phyloP scores from a whole-genome alignment of 1,140 invertebrate genomes.

The Aleiodes sp. region DNA sequence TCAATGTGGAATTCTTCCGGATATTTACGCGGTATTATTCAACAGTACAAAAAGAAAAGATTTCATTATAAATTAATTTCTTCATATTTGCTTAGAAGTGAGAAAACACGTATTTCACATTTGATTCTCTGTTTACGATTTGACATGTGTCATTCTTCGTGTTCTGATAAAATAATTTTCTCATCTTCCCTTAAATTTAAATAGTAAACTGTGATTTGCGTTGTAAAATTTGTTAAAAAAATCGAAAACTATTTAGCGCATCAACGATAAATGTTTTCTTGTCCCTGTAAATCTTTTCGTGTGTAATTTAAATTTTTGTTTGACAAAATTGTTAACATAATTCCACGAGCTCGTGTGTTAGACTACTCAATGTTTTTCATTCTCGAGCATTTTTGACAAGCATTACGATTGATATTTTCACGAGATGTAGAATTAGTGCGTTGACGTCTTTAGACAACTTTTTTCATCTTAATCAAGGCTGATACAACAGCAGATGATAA shows the following conservation, averaged over 20 bases:
- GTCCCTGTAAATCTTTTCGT: not conserved
- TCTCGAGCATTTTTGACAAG: not conserved
- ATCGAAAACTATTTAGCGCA: not conserved
- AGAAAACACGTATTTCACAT: not conserved
- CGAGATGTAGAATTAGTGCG: too few relatives aligned
- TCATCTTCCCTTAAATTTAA: not conserved
- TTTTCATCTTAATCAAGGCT: too few relatives aligned
- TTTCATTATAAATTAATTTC: too few relatives aligned
- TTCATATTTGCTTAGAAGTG: too few relatives aligned
- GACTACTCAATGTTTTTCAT: not conserved
- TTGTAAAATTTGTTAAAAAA: not conserved
- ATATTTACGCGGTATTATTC: not conserved
- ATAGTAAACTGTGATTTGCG: not conserved
- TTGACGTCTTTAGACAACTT: too few relatives aligned
- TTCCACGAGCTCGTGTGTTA: not conserved
- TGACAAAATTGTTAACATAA: not conserved
- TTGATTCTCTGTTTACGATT: not conserved
- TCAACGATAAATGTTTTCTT: not conserved
- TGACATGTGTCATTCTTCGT: not conserved
- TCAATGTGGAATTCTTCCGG: conserved; percentile 7
- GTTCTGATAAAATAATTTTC: not conserved
- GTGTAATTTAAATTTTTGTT: not conserved
- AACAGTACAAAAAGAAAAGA: not conserved
- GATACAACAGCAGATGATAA: not conserved
- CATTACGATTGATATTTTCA: too few relatives aligned